Percentiles rank a stretch among this genome's conserved stretches.
Evolutionary conservation across 2,888 invertebrate species (phyloP).

Genomic region (Slavum lentiscoides): DNA sequence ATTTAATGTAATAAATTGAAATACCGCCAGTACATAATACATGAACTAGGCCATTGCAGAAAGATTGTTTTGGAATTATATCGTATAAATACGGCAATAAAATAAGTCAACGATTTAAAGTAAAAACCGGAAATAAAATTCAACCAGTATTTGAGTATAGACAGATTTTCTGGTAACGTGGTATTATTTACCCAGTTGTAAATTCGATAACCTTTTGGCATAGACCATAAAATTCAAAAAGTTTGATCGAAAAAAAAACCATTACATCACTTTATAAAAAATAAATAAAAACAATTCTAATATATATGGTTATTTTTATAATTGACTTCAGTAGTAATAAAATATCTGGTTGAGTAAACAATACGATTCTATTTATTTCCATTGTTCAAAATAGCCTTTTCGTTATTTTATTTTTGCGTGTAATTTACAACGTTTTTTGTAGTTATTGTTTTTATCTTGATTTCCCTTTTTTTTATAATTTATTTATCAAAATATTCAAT

Average conservation of each 20-base stretch:
- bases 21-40: neutral
- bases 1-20: neutral
- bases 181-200: too few species aligned
- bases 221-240: neutral
- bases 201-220: neutral
- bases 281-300: neutral
- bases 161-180: neutral
- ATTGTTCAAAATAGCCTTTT: neutral
- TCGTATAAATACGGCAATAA: neutral
- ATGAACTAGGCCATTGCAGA: neutral
- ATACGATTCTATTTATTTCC: slow-evolving; percentile 6
- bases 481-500: too few species aligned
- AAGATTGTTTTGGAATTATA: neutral
- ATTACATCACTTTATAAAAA: neutral
- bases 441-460: neutral
- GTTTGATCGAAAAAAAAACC: neutral
- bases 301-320: neutral
- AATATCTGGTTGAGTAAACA: slow-evolving; percentile 1
- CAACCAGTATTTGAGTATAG: neutral
- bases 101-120: neutral
- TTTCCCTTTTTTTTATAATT: neutral
- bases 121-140: neutral
- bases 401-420: neutral
- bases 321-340: neutral
- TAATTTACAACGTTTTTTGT: neutral